Conservation (phyloP, 1,140 invertebrate genomes). For the Bursaphelenchus mucronatus region DNA sequence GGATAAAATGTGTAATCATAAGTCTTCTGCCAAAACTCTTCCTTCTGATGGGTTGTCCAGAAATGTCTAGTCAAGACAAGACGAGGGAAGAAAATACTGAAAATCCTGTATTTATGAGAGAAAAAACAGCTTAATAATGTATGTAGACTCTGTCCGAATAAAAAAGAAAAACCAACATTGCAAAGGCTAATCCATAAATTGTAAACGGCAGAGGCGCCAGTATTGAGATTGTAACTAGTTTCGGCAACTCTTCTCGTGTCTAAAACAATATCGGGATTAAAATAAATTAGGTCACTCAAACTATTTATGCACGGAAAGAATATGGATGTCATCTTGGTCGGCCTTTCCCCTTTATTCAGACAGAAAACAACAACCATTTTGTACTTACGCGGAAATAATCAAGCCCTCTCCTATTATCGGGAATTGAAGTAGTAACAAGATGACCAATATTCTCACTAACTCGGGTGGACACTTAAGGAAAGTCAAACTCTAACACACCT, state of each 20-base stretch:
- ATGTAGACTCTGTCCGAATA: conserved; percentile 21
- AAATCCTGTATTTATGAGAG: conserved; percentile 19
- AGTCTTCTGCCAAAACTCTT: conserved; percentile 36
- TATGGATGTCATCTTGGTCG: conserved; percentile 29
- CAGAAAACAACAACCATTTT: background rate
- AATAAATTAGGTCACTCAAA: conserved; percentile 29
- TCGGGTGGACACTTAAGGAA: conserved; percentile 27
- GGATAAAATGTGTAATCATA: background rate
- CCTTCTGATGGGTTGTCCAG: conserved; percentile 41
- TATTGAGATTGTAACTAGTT: conserved; percentile 36
- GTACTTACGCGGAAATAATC: conserved; percentile 35
- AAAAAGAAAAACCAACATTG: conserved; percentile 39
- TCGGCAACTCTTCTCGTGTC: conserved; percentile 42
- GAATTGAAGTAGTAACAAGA: conserved; percentile 25
- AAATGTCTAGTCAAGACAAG: conserved; percentile 46
- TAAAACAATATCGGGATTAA: conserved; percentile 27
- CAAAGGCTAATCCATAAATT: conserved; percentile 37
- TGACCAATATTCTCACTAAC: conserved; percentile 25
- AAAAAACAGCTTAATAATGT: conserved; percentile 19
- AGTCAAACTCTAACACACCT: conserved; percentile 24
- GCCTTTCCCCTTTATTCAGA: conserved; percentile 26
- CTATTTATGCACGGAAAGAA: conserved; percentile 30
- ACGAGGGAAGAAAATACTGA: conserved; percentile 49
- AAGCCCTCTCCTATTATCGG: conserved; percentile 27
- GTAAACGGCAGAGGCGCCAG: conserved; percentile 43